A percentile compares a stretch with the other conserved stretches of the same genome.
phyloP scores from a whole-genome alignment of 2,797 vertebrate species.

The Hybognathus amarus region DNA sequence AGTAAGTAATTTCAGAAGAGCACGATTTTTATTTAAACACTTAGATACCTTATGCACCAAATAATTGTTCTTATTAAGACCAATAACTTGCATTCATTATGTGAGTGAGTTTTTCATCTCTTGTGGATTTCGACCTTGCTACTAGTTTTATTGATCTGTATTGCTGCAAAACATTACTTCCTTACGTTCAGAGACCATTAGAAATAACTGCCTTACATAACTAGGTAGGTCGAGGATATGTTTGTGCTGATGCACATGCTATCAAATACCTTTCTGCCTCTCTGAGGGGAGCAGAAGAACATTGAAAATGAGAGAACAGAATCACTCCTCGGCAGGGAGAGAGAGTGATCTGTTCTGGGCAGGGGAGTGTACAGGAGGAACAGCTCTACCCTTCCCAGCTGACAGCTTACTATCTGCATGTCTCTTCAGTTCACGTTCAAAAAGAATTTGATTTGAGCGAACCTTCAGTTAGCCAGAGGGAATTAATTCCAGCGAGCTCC shows the following conservation, averaged over 20 bases:
- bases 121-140: background rate
- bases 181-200: background rate
- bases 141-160: background rate
- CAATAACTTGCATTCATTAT: background rate
- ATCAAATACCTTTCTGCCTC: conserved; percentile 11
- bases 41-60: background rate
- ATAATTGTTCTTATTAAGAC: background rate
- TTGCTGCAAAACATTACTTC: background rate
- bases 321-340: conserved; percentile 5
- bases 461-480: conserved; percentile 58
- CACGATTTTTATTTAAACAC: background rate
- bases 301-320: conserved; percentile 14
- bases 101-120: background rate
- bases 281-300: conserved; percentile 11
- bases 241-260: conserved; percentile 21
- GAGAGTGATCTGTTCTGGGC: conserved; percentile 34
- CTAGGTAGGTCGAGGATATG: conserved; percentile 4
- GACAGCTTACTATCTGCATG: conserved; percentile 64
- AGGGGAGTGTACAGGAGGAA: conserved; percentile 52
- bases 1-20: background rate
- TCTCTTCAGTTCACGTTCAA: conserved; percentile 66
- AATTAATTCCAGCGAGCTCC: conserved; percentile 63
- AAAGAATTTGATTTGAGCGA: conserved; percentile 75
- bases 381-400: conserved; percentile 62
- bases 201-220: conserved; percentile 11